Conservation (phyloP, 2,888 invertebrate genomes). For the Prosopocoilus inquinatus region DNA sequence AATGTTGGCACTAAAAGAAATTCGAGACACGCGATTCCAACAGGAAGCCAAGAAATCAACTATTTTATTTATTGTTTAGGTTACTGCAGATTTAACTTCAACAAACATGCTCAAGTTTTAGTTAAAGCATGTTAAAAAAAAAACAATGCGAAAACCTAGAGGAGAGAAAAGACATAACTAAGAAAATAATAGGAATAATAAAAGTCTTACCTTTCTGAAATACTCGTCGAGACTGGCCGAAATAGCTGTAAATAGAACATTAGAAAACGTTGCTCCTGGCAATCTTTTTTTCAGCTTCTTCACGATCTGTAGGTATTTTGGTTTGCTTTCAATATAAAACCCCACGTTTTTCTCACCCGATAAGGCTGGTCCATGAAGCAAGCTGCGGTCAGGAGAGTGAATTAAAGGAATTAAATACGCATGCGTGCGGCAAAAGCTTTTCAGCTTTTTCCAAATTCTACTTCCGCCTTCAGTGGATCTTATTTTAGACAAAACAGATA, state of each 20-base stretch:
- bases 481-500: not conserved
- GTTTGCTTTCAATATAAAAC: constrained; percentile 3
- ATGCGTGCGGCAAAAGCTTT: not conserved
- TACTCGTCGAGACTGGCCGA: constrained; percentile 7
- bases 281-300: constrained; percentile 4
- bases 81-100: too few relatives aligned
- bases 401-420: not conserved
- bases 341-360: constrained; percentile 5
- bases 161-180: not conserved
- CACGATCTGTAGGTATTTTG: constrained; percentile 3
- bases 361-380: not conserved
- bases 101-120: too few relatives aligned
- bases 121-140: not conserved
- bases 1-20: too few relatives aligned
- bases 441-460: not conserved
- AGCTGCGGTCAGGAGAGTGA: not conserved
- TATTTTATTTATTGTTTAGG: too few relatives aligned
- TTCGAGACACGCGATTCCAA: too few relatives aligned
- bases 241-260: constrained; percentile 5
- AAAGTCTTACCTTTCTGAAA: constrained; percentile 1
- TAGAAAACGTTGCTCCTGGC: constrained; percentile 4
- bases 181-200: not conserved
- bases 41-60: too few relatives aligned
- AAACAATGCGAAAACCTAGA: not conserved
- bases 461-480: not conserved